A percentile compares a stretch with the other conserved stretches of the same genome.
These are phyloP conservation scores for Cydia splendana DNA, from an alignment of 1,140 invertebrate genomes.

Conservation along the genomic window DNA sequence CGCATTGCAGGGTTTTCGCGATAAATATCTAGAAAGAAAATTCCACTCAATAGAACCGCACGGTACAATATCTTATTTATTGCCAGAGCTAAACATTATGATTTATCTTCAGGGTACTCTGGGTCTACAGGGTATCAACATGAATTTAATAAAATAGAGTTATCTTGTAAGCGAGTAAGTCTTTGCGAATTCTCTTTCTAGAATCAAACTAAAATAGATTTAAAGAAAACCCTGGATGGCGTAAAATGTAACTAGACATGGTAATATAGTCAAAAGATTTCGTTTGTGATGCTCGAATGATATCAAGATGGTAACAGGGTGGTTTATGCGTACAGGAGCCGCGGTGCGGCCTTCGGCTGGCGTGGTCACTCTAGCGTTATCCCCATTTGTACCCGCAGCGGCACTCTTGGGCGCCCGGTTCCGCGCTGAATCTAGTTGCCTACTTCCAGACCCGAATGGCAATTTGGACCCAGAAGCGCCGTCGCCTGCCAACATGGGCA, in stretches of 20 bases:
- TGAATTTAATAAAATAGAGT: background rate
- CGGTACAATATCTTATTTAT: background rate
- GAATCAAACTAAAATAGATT: background rate
- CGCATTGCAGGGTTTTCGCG: slow-evolving; percentile 15
- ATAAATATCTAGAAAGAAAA: slow-evolving; percentile 25
- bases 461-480: slow-evolving; percentile 91
- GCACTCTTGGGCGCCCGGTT: slow-evolving; percentile 85
- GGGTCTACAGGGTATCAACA: too few relatives aligned
- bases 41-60: slow-evolving; percentile 11
- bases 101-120: slow-evolving; percentile 13
- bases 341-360: slow-evolving; percentile 80
- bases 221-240: slow-evolving; percentile 40
- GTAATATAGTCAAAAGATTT: slow-evolving; percentile 32
- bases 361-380: slow-evolving; percentile 81
- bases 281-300: slow-evolving; percentile 18
- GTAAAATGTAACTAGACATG: slow-evolving; percentile 35
- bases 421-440: slow-evolving; percentile 84
- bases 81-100: background rate
- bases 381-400: slow-evolving; percentile 85
- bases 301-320: slow-evolving; percentile 64
- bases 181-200: slow-evolving; percentile 24
- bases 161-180: background rate
- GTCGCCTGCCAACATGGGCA: slow-evolving; percentile 91
- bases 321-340: slow-evolving; percentile 78
- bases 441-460: slow-evolving; percentile 89